A percentile compares a stretch with the other conserved stretches of the same genome.
Evolutionary conservation across 2,113 vertebrate genomes (phyloP).

Genomic region (Hepsetus odoe): DNA sequence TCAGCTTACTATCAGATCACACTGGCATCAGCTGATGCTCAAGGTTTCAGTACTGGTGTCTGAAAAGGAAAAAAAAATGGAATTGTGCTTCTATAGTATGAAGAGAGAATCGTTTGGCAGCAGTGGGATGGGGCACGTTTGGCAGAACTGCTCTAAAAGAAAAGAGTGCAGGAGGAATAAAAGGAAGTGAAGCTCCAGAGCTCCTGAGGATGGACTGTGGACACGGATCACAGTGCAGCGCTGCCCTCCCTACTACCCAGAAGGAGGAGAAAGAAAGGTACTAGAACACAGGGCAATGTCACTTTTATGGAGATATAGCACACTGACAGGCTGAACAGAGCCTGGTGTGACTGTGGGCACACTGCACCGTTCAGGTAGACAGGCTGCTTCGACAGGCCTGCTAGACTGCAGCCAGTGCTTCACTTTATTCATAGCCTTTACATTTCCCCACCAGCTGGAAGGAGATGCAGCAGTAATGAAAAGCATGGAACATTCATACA

Average conservation of each 20-base stretch:
- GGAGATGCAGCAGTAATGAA: neutral
- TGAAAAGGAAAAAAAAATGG: neutral
- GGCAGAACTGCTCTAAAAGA: slow-evolving; percentile 6
- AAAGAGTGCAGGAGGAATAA: slow-evolving; percentile 11
- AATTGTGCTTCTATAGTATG: neutral
- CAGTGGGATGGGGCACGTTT: slow-evolving; percentile 11
- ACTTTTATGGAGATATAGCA: slow-evolving; percentile 30
- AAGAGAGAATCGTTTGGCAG: slow-evolving; percentile 36
- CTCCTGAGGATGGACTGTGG: slow-evolving; percentile 47
- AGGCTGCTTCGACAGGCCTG: slow-evolving; percentile 35
- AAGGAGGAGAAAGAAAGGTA: slow-evolving; percentile 5
- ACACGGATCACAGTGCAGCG: slow-evolving; percentile 28
- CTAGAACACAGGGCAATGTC: slow-evolving; percentile 23
- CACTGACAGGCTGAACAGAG: slow-evolving; percentile 22
- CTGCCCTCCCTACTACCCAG: slow-evolving; percentile 15
- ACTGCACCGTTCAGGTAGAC: slow-evolving; percentile 8
- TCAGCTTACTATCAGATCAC: too few relatives aligned
- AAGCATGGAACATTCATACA: too few relatives aligned
- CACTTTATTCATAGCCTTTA: neutral
- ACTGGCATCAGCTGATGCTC: too few relatives aligned
- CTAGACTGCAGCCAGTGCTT: slow-evolving; percentile 4
- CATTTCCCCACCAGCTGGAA: neutral
- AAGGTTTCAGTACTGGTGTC: too few relatives aligned
- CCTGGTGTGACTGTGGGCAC: slow-evolving; percentile 16
- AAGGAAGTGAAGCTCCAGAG: slow-evolving; percentile 28